These are phyloP conservation scores for Tinamus major DNA, from an alignment of 2,797 vertebrate species.

Conservation along the genomic window DNA sequence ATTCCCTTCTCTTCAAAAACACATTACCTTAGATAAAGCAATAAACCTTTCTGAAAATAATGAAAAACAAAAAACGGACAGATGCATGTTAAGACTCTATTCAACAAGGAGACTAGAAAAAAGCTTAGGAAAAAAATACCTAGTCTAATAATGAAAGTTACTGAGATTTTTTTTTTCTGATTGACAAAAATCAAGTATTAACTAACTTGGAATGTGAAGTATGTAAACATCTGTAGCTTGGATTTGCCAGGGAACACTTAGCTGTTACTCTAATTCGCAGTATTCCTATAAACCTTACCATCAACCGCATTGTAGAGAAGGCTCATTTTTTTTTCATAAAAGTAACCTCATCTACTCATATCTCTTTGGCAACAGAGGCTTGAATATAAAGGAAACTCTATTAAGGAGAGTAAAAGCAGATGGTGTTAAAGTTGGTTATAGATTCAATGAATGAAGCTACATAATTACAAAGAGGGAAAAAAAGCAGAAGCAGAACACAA, in stretches of 20 bases:
- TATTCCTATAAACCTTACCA: background rate
- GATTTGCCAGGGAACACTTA: background rate
- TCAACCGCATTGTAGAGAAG: background rate
- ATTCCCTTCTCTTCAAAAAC: background rate
- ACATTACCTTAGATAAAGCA: background rate
- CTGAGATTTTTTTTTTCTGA: background rate
- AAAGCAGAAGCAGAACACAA: background rate
- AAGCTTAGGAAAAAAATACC: background rate
- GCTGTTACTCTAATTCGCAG: background rate
- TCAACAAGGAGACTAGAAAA: background rate
- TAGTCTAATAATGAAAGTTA: background rate
- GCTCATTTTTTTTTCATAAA: background rate
- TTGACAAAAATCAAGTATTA: background rate
- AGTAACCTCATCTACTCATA: background rate
- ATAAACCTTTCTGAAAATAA: background rate
- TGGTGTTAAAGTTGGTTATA: constrained; percentile 1
- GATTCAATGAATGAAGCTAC: background rate
- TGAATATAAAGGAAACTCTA: constrained; percentile 8
- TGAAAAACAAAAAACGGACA: background rate
- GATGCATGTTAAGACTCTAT: background rate
- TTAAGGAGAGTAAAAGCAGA: constrained; percentile 41
- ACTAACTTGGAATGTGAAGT: background rate
- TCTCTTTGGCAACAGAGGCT: background rate
- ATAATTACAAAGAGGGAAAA: background rate
- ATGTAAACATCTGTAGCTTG: background rate